phyloP scores from a whole-genome alignment of 2,113 vertebrate genomes.

The Microcebus ravelobensis region DNA sequence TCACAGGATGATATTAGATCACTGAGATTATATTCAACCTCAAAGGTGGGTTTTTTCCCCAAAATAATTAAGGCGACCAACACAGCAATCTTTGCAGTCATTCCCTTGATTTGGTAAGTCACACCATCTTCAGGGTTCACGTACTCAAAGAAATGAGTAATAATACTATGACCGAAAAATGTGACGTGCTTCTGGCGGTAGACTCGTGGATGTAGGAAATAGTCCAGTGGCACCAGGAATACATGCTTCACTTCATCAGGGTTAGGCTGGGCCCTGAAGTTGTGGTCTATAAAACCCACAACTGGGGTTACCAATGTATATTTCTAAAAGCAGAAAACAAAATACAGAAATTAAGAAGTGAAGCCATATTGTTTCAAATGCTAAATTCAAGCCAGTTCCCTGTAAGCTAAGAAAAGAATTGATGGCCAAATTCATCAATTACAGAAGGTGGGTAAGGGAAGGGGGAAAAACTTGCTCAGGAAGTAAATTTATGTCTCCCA shows the following conservation, averaged over 20 bases:
- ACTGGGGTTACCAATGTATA: slow-evolving; percentile 91
- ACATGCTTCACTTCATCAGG: slow-evolving; percentile 92
- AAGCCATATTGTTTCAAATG: not conserved
- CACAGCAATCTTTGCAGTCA: slow-evolving; percentile 90
- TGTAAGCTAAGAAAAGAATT: not conserved
- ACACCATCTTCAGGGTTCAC: slow-evolving; percentile 79
- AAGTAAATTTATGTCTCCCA: not conserved
- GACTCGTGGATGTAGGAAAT: slow-evolving; percentile 86
- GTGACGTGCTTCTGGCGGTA: slow-evolving; percentile 69
- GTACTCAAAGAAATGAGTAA: slow-evolving; percentile 88
- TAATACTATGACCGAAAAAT: accelerated
- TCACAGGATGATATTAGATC: slow-evolving; percentile 82
- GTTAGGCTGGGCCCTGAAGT: slow-evolving; percentile 89
- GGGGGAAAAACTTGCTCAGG: not conserved
- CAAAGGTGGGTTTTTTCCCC: slow-evolving; percentile 86
- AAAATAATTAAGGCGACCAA: slow-evolving; percentile 88
- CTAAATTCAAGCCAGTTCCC: not conserved
- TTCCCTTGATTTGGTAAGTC: slow-evolving; percentile 90
- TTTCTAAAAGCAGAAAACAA: slow-evolving; percentile 81
- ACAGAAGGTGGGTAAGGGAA: not conserved
- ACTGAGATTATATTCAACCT: slow-evolving; percentile 85
- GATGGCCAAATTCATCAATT: not conserved
- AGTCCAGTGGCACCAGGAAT: slow-evolving; percentile 91
- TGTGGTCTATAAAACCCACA: slow-evolving; percentile 91
- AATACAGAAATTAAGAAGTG: not conserved